Conservation (phyloP, 2,113 vertebrate genomes). For the Terrapene triunguis region DNA sequence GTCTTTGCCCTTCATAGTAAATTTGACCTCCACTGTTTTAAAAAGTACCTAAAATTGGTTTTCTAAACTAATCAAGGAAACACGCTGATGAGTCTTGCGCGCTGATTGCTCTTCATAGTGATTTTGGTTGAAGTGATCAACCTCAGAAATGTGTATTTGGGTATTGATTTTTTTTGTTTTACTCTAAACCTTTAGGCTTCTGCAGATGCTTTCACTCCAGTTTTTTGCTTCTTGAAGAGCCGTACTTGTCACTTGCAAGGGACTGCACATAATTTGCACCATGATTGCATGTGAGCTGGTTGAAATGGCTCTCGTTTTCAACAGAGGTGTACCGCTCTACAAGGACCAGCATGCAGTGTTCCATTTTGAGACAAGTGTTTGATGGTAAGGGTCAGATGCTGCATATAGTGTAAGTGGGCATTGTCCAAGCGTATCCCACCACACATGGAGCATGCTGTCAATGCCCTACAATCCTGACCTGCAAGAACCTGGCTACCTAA, state of each 20-base stretch:
- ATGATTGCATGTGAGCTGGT: background rate
- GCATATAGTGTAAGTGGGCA: accelerated
- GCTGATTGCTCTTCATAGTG: background rate
- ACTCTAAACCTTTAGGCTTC: background rate
- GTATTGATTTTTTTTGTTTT: background rate
- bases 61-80: conserved; percentile 46
- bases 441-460: background rate
- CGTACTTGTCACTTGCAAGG: background rate
- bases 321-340: accelerated
- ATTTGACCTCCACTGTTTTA: conserved; percentile 65
- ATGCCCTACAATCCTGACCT: background rate
- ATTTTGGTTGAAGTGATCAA: background rate
- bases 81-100: background rate
- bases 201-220: accelerated
- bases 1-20: conserved; percentile 69
- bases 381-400: accelerated
- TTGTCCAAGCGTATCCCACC: background rate
- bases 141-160: background rate
- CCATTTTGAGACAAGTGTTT: background rate
- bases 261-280: background rate
- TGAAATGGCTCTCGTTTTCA: background rate
- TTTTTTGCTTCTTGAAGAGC: background rate
- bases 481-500: background rate
- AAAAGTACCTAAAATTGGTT: conserved; percentile 28
- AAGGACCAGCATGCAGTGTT: background rate